A percentile compares a stretch with the other conserved stretches of the same genome.
Conservation (phyloP, 2,113 vertebrate species). For the Sitta europaea region DNA sequence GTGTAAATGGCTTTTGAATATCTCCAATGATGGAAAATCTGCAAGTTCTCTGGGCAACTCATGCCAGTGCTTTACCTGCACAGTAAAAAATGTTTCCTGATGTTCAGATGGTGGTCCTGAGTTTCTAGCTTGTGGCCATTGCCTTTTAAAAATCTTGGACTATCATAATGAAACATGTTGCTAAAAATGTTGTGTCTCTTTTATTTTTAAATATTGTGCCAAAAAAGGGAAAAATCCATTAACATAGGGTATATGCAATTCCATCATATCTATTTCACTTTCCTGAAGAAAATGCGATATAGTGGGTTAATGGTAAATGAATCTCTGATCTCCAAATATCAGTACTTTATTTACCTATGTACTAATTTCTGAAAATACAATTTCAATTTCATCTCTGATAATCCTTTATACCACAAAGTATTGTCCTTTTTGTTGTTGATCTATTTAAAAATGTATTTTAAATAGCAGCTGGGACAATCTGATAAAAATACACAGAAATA, state of each 20-base stretch:
- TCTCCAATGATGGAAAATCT: neutral
- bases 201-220: neutral
- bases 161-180: neutral
- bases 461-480: neutral
- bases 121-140: neutral
- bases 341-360: neutral
- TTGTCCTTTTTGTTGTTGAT: neutral
- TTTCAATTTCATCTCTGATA: neutral
- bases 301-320: neutral
- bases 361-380: neutral
- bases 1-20: neutral
- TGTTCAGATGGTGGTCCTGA: neutral
- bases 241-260: neutral
- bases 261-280: neutral
- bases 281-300: neutral
- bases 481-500: slow-evolving; percentile 14
- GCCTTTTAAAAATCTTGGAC: neutral
- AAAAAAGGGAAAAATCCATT: neutral
- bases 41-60: neutral
- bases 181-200: neutral
- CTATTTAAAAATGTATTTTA: neutral
- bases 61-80: neutral
- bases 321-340: neutral
- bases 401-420: neutral
- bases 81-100: neutral